phyloP scores from a whole-genome alignment of 2,113 vertebrate species.

The Psittacula cyanocephala region DNA sequence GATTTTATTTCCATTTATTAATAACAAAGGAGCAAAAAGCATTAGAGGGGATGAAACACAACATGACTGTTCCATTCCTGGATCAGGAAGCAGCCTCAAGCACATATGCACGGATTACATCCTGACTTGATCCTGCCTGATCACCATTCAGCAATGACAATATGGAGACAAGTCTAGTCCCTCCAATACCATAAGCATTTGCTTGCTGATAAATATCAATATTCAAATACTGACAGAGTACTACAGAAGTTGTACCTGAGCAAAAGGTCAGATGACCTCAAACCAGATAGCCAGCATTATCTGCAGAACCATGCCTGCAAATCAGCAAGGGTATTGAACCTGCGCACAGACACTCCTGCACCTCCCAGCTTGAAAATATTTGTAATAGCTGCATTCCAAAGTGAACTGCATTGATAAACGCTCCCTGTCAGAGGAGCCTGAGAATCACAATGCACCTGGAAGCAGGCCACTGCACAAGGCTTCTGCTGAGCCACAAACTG shows the following conservation, averaged over 20 bases:
- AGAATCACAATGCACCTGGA: not conserved
- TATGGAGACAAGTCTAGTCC: rapidly evolving
- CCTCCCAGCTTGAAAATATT: not conserved
- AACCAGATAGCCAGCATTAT: not conserved
- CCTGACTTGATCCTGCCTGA: rapidly evolving
- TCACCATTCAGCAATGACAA: rapidly evolving
- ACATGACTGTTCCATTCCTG: rapidly evolving
- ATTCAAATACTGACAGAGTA: not conserved
- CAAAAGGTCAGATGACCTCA: not conserved
- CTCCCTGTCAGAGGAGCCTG: not conserved
- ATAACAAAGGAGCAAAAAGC: not conserved
- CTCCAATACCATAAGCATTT: not conserved
- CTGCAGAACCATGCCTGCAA: not conserved
- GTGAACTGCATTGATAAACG: not conserved
- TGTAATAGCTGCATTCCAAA: conserved; percentile 1
- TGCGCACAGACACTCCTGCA: not conserved
- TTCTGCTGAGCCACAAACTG: not conserved
- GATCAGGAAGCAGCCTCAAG: not conserved
- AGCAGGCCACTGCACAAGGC: not conserved
- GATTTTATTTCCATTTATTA: not conserved
- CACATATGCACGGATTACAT: rapidly evolving
- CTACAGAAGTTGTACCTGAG: not conserved
- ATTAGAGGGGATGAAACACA: not conserved
- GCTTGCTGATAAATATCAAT: not conserved
- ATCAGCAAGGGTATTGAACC: not conserved